These are phyloP conservation scores for Heterotis niloticus DNA, from an alignment of 2,113 vertebrate species.

Conservation along the genomic window DNA sequence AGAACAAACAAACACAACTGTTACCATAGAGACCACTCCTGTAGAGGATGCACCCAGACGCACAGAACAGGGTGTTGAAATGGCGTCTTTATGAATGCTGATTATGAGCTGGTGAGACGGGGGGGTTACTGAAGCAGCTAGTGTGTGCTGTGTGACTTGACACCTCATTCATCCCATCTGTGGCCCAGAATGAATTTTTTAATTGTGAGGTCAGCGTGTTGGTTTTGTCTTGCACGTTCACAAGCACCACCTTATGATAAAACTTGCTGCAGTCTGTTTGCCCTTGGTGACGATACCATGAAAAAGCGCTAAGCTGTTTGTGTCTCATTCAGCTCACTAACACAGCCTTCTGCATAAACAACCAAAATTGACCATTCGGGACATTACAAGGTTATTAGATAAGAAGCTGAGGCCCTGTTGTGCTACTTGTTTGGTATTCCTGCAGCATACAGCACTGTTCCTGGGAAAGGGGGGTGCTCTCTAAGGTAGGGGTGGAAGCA, in stretches of 20 bases:
- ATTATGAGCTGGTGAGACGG: constrained; percentile 33
- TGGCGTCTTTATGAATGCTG: constrained; percentile 33
- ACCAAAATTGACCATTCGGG: background rate
- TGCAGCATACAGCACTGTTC: background rate
- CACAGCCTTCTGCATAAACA: background rate
- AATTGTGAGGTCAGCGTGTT: background rate
- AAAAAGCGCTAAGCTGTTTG: background rate
- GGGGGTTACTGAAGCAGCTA: constrained; percentile 9
- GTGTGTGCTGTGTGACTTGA: background rate
- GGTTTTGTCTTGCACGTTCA: background rate
- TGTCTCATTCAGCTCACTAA: background rate
- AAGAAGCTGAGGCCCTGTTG: background rate
- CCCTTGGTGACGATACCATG: background rate
- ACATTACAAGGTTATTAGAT: background rate
- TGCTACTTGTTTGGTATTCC: background rate
- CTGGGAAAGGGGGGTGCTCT: background rate
- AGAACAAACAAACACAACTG: constrained; percentile 10
- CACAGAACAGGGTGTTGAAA: constrained; percentile 30
- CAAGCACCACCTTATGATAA: background rate
- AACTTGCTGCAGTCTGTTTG: background rate
- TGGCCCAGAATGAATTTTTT: background rate
- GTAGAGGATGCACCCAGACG: constrained; percentile 18
- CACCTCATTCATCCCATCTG: background rate
- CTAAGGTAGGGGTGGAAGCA: background rate
- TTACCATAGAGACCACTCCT: constrained; percentile 48